Evolutionary conservation across 2,797 vertebrate genomes (phyloP), one percentile per base, ranked within the genome.

Genomic region (Acanthurus tractus): DNA sequence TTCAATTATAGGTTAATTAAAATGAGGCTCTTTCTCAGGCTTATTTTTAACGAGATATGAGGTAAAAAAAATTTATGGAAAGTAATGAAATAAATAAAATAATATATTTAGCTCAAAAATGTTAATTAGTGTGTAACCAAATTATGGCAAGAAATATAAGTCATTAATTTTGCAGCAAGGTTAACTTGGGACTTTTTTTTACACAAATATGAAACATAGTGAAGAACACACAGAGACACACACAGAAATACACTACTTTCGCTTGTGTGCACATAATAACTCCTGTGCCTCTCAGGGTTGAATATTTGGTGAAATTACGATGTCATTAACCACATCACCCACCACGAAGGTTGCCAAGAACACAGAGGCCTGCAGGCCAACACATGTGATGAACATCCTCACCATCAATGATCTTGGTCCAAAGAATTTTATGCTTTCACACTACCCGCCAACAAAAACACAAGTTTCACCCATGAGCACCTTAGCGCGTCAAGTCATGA

Each of bases 261-360:
- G 48, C 20, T 46, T 8, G 14, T 55, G 38, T 2, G 13, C 23
- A 55, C 9, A 10, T 34, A 3, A 15, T 42, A 8, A 11, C 11
- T 48, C 3, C 12, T 22, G 8, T 44, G 12, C 58, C 42, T 70
- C 48, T 69, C 40, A 45, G 23, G 46, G 18, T 14, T 56, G 42
- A 23, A 48, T 55, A 71, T 57, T 55, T 61, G 45, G 15, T 15
- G 36, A 63, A 4, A 54, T n/a, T 14, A 54, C 17, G 20, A 63
- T 56, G 72, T 42, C 56, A 63, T 73, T 58, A 74, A 61, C 42
- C 48, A 77, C 46, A 78, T 71, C 53, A 44, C 6, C 29, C 29
- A 61, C 45, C 40, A 36, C 23, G n/a, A 20, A 63, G 29, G 15
- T 3, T 63, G 58, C 58, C 62, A 81, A 57, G 40, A 76, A 57